A percentile compares a stretch with the other conserved stretches of the same genome.
Evolutionary conservation across 2,888 invertebrate species (phyloP).

Genomic region (Trachelus troglodyta): DNA sequence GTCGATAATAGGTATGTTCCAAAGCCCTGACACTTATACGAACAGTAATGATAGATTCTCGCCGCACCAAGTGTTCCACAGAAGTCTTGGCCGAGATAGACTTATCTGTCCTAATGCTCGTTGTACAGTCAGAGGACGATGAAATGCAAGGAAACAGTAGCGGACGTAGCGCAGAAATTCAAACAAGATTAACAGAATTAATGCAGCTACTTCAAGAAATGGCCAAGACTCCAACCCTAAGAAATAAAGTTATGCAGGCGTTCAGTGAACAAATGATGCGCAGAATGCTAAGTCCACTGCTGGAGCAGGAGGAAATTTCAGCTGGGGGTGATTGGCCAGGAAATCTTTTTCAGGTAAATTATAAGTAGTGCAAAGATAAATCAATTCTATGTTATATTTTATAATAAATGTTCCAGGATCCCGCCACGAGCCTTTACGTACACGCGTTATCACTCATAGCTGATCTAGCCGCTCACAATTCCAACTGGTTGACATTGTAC

Average conservation of each 20-base stretch:
- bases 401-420: conserved; percentile 51
- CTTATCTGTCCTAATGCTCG: conserved; percentile 64
- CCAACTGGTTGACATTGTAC: conserved; percentile 66
- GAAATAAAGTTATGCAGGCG: conserved; percentile 60
- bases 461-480: conserved; percentile 66
- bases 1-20: conserved; percentile 55
- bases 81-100: conserved; percentile 61
- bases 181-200: conserved; percentile 64
- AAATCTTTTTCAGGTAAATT: conserved; percentile 50
- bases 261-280: conserved; percentile 63
- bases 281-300: conserved; percentile 63
- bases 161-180: conserved; percentile 52
- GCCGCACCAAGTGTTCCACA: conserved; percentile 40
- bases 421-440: conserved; percentile 66
- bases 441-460: conserved; percentile 68
- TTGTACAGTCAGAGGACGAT: conserved; percentile 58
- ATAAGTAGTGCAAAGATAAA: too few species aligned
- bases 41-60: conserved; percentile 61
- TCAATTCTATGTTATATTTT: neutral
- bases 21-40: conserved; percentile 66
- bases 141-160: conserved; percentile 35
- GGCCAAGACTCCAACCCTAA: conserved; percentile 55
- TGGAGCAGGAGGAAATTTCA: conserved; percentile 50
- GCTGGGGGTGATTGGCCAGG: conserved; percentile 45
- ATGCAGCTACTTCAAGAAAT: conserved; percentile 68